Percentiles rank a stretch among this genome's conserved stretches.
Evolutionary conservation across 2,797 vertebrate species (phyloP).

Genomic region (Ateles fusciceps): DNA sequence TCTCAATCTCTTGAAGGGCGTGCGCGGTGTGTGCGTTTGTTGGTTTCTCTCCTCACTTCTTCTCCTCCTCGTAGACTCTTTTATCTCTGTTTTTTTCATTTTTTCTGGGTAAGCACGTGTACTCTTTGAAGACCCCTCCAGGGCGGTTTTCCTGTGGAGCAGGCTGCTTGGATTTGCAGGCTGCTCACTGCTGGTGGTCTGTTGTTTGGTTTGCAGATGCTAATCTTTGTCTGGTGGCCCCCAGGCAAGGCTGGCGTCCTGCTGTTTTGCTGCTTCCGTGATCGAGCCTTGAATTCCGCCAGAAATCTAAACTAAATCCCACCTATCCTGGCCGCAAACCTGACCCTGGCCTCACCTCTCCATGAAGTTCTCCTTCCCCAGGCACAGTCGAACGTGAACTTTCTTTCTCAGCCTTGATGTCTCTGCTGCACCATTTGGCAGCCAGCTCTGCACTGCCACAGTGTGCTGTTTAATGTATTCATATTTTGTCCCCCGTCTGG

Average conservation of each 20-base stretch:
- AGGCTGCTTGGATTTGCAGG: not conserved
- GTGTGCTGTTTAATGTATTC: not conserved
- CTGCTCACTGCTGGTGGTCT: not conserved
- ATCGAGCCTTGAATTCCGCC: not conserved
- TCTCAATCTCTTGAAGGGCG: not conserved
- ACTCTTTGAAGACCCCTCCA: not conserved
- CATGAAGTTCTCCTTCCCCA: not conserved
- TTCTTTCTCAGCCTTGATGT: not conserved
- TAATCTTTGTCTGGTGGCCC: not conserved
- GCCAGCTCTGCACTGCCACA: too few relatives aligned
- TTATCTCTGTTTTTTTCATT: too few relatives aligned
- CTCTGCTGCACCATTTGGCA: not conserved
- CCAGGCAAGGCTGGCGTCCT: not conserved
- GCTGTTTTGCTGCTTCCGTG: not conserved
- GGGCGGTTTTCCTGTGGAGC: too few relatives aligned
- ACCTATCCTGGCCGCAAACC: not conserved
- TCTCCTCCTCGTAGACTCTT: not conserved
- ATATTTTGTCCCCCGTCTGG: not conserved
- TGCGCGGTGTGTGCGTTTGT: not conserved
- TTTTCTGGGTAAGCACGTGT: too few relatives aligned
- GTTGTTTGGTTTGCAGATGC: too few relatives aligned
- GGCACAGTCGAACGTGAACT: accelerated
- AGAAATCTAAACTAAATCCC: not conserved
- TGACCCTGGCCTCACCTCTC: not conserved
- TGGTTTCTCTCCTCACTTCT: not conserved